Percentiles rank a stretch among this genome's conserved stretches.
Evolutionary conservation across 2,113 vertebrate genomes (phyloP).

Genomic region (Myxocyprinus asiaticus): DNA sequence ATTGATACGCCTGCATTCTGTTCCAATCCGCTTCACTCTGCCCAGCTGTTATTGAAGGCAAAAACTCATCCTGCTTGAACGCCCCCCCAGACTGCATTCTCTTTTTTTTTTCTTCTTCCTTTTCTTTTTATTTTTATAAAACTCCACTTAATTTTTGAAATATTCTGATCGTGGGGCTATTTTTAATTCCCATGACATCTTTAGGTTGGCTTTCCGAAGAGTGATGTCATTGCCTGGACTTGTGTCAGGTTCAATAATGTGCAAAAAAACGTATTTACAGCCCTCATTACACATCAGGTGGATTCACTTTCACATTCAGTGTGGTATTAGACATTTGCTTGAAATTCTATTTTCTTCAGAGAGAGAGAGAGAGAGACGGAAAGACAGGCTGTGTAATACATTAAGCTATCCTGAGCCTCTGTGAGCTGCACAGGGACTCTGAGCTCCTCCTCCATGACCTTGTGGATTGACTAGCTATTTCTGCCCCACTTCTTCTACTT

Average conservation of each 20-base stretch:
- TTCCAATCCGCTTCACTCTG: no score
- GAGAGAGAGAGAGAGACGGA: constrained; percentile 26
- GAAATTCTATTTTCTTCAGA: constrained; percentile 68
- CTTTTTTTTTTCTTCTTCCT: no score
- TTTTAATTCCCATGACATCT: no score
- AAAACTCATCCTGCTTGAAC: no score
- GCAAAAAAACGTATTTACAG: constrained; percentile 49
- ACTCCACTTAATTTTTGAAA: no score
- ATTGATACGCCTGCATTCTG: no score
- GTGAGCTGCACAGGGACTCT: constrained; percentile 40
- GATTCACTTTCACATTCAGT: constrained; percentile 53
- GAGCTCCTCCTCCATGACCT: constrained; percentile 68
- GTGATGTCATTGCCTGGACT: no score
- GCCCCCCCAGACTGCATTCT: no score
- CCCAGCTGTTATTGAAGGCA: no score
- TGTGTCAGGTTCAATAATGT: background rate
- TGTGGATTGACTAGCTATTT: constrained; percentile 71
- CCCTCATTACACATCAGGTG: constrained; percentile 70
- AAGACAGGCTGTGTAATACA: constrained; percentile 60
- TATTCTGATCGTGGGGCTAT: no score
- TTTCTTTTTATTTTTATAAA: no score
- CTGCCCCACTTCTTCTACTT: constrained; percentile 66
- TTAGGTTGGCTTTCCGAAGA: no score
- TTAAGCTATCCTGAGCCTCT: constrained; percentile 47
- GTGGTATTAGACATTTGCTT: constrained; percentile 51